Percentiles rank a stretch among this genome's conserved stretches.
phyloP scores from a whole-genome alignment of 2,797 vertebrate species.

The Chelon labrosus region DNA sequence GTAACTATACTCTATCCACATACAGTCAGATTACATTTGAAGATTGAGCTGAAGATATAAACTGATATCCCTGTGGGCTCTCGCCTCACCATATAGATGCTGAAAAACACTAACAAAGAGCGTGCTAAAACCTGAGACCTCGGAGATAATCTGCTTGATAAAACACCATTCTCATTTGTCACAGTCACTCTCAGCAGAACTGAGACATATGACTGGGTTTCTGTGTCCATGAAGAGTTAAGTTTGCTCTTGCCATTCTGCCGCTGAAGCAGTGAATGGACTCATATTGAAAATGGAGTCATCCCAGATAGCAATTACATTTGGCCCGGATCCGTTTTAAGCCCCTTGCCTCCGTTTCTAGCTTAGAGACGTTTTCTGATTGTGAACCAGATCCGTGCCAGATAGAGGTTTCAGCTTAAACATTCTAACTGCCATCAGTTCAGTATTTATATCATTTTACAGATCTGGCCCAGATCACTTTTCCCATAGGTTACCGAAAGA shows the following conservation, averaged over 20 bases:
- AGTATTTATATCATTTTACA: too few relatives aligned
- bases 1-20: conserved; percentile 9
- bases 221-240: conserved; percentile 51
- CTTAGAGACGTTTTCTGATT: too few relatives aligned
- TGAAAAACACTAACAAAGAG: conserved; percentile 2
- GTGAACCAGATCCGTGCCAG: too few relatives aligned
- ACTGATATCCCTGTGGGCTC: conserved; percentile 1
- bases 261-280: conserved; percentile 51
- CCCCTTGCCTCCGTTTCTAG: too few relatives aligned
- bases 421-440: too few relatives aligned
- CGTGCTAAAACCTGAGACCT: conserved; percentile 43
- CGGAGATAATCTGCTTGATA: conserved; percentile 48
- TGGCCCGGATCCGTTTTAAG: too few relatives aligned
- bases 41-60: conserved; percentile 17
- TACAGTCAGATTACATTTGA: conserved; percentile 16
- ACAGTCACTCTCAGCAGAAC: conserved; percentile 31
- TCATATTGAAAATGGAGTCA: conserved; percentile 63
- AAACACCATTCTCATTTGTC: conserved; percentile 46
- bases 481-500: too few relatives aligned
- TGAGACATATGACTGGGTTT: conserved; percentile 50
- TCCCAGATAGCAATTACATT: too few relatives aligned
- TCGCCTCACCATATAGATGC: background rate
- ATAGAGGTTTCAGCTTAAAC: too few relatives aligned
- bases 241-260: conserved; percentile 43
- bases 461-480: too few relatives aligned